phyloP scores from a whole-genome alignment of 2,888 invertebrate species.

The Trimorus sp. region DNA sequence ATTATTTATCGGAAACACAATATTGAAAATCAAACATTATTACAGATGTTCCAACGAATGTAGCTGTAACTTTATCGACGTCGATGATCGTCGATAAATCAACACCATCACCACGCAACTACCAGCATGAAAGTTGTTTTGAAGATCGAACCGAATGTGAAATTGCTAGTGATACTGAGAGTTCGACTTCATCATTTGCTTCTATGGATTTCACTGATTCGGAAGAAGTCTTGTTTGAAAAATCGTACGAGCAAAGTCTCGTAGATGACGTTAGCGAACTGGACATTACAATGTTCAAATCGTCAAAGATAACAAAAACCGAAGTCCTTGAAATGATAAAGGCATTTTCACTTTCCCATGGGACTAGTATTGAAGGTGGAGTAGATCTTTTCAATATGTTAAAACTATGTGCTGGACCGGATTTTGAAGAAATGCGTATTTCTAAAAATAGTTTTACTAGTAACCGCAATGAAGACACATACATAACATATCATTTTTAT shows the following conservation, averaged over 20 bases:
- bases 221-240: too few species aligned
- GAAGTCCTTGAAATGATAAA: conserved; percentile 28
- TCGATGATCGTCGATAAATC: too few species aligned
- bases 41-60: background rate
- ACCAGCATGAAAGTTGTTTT: too few species aligned
- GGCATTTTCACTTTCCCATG: conserved; percentile 22
- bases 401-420: conserved; percentile 40
- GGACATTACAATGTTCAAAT: too few species aligned
- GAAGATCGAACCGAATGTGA: too few species aligned
- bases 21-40: background rate
- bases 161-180: too few species aligned
- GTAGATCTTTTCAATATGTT: conserved; percentile 25
- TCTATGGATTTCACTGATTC: too few species aligned
- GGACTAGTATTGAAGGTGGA: conserved; percentile 16
- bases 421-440: conserved; percentile 25
- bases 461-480: conserved; percentile 3
- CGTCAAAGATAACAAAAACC: too few species aligned
- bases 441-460: conserved; percentile 31
- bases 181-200: too few species aligned
- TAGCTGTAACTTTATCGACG: background rate
- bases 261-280: too few species aligned
- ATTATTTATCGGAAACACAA: background rate
- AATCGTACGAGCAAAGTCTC: too few species aligned
- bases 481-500: conserved; percentile 37
- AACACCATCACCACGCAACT: too few species aligned